Percentiles rank a stretch among this genome's conserved stretches.
These are phyloP conservation scores for Oophaga pumilio DNA, from an alignment of 2,113 vertebrate genomes.

Conservation along the genomic window DNA sequence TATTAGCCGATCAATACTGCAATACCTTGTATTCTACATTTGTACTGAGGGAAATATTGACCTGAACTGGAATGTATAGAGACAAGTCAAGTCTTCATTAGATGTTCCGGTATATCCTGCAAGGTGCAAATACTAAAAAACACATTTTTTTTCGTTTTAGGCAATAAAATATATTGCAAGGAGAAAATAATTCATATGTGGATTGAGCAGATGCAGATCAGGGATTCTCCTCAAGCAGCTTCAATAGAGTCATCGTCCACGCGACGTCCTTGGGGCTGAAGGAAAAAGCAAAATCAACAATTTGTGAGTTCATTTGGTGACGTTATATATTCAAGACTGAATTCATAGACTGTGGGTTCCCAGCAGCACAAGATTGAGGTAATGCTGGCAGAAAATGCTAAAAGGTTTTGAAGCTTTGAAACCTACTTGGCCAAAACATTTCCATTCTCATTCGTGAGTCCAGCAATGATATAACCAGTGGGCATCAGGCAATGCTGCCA, in stretches of 20 bases:
- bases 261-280: conserved; percentile 91
- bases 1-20: neutral
- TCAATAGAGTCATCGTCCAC: conserved; percentile 83
- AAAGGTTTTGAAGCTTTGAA: neutral
- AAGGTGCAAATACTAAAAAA: neutral
- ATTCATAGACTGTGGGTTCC: neutral
- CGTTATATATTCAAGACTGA: neutral
- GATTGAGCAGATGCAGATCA: conserved; percentile 4
- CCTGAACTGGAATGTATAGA: neutral
- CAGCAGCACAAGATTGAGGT: neutral
- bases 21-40: neutral
- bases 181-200: neutral
- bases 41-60: neutral
- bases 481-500: neutral
- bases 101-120: neutral
- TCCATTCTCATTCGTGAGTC: neutral
- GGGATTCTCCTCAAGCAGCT: conserved; percentile 76
- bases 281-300: neutral
- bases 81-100: neutral
- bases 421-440: neutral
- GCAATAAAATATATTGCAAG: neutral
- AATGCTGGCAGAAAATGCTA: neutral
- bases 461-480: neutral
- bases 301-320: neutral
- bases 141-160: neutral